Evolutionary conservation across 2,113 vertebrate genomes (phyloP).

Genomic region (Embiotoca jacksoni): DNA sequence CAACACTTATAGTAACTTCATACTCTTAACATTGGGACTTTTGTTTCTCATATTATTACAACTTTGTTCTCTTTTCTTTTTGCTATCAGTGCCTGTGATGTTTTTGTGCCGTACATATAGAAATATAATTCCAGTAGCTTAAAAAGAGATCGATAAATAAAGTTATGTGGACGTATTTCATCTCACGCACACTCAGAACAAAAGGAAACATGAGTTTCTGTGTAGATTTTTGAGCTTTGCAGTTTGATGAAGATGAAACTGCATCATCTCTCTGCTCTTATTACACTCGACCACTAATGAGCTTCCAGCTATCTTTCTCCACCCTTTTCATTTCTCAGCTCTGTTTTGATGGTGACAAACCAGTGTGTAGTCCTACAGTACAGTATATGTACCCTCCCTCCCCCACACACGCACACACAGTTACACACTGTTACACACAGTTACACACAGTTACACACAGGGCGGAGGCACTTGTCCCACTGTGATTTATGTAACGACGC

Average conservation of each 20-base stretch:
- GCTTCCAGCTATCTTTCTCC: neutral
- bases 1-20: too few relatives aligned
- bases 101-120: too few relatives aligned
- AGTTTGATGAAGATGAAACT: neutral
- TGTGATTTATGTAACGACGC: constrained; percentile 46
- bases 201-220: neutral
- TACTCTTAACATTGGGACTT: too few relatives aligned
- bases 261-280: neutral
- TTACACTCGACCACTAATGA: neutral
- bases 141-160: neutral
- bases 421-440: too few relatives aligned
- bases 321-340: neutral
- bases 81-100: too few relatives aligned
- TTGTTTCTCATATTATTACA: neutral
- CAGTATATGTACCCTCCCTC: neutral
- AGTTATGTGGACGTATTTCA: neutral
- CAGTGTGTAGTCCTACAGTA: constrained; percentile 2
- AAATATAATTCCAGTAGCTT: neutral
- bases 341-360: neutral
- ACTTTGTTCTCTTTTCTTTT: neutral
- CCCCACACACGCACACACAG: neutral
- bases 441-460: neutral
- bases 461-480: neutral
- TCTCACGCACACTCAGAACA: neutral
- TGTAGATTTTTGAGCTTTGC: neutral